phyloP scores from a whole-genome alignment of 2,888 invertebrate genomes.

The Pseudoips prasinana region DNA sequence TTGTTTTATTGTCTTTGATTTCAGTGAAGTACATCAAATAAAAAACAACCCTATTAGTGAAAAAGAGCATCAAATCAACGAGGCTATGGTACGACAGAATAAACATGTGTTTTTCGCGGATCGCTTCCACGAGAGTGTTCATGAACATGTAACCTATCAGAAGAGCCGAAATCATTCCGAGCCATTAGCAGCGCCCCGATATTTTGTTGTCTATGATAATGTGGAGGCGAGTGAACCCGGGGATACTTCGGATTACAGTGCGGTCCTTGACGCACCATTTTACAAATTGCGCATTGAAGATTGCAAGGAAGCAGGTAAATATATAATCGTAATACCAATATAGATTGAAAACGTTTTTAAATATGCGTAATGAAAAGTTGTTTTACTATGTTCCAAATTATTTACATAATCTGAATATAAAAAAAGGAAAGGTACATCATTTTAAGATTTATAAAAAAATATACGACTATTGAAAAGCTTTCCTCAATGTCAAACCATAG shows the following conservation, averaged over 20 bases:
- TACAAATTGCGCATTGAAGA: conserved; percentile 84
- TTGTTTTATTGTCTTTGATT: conserved; percentile 33
- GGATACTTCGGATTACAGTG: conserved; percentile 82
- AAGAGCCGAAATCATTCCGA: conserved; percentile 59
- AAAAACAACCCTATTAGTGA: conserved; percentile 73
- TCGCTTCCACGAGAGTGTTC: conserved; percentile 85
- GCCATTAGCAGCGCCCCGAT: conserved; percentile 83
- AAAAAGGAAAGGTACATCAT: no score
- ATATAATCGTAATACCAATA: no score
- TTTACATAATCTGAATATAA: no score
- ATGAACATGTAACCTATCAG: conserved; percentile 82
- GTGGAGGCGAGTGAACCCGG: conserved; percentile 86
- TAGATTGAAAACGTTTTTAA: background rate
- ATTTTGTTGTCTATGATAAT: conserved; percentile 87
- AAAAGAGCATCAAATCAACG: conserved; percentile 74
- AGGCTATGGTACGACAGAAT: conserved; percentile 79
- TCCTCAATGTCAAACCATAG: no score
- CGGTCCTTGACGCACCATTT: conserved; percentile 81
- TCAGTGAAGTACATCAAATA: conserved; percentile 79
- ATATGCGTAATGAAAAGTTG: background rate
- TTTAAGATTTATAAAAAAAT: no score
- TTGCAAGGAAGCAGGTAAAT: conserved; percentile 67
- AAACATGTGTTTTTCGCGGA: conserved; percentile 86
- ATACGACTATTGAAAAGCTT: no score
- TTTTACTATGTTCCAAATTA: background rate